Conservation (phyloP, 2,888 invertebrate genomes). For the Chesias legatella region DNA sequence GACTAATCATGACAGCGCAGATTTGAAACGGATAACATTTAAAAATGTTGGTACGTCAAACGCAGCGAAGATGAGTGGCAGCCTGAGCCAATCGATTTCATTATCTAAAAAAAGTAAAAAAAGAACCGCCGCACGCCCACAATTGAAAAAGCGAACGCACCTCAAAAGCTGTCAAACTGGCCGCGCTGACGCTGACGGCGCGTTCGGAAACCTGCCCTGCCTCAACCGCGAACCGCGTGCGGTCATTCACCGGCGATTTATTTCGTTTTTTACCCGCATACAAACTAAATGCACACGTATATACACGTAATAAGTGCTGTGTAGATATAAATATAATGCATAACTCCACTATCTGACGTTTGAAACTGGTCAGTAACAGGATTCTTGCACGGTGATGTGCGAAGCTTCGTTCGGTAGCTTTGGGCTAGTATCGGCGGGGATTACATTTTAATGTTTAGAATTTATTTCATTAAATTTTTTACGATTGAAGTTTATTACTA, state of each 20-base stretch:
- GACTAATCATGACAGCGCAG: constrained; percentile 34
- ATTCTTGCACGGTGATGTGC: constrained; percentile 40
- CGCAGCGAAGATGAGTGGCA: constrained; percentile 37
- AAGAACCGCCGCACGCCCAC: constrained; percentile 55
- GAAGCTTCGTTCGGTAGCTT: constrained; percentile 43
- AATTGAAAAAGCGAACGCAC: constrained; percentile 73
- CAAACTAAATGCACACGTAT: constrained; percentile 60
- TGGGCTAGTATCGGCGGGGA: constrained; percentile 35
- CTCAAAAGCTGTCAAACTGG: constrained; percentile 78
- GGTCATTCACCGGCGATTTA: constrained; percentile 69
- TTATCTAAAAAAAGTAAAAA: constrained; percentile 44
- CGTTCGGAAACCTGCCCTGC: constrained; percentile 61
- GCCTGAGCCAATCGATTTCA: constrained; percentile 55
- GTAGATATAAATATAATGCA: constrained; percentile 56
- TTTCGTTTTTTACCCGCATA: constrained; percentile 76
- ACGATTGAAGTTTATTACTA: constrained; percentile 8
- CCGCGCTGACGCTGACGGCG: constrained; percentile 40
- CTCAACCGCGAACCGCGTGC: constrained; percentile 56
- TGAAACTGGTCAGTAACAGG: constrained; percentile 62
- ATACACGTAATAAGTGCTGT: constrained; percentile 50
- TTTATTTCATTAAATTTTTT: constrained; percentile 36
- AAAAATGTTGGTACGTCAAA: constrained; percentile 27
- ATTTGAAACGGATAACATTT: constrained; percentile 23
- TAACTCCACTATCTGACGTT: constrained; percentile 62
- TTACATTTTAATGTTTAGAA: constrained; percentile 38